phyloP scores from a whole-genome alignment of 2,113 vertebrate species.

The Hypomesus transpacificus region DNA sequence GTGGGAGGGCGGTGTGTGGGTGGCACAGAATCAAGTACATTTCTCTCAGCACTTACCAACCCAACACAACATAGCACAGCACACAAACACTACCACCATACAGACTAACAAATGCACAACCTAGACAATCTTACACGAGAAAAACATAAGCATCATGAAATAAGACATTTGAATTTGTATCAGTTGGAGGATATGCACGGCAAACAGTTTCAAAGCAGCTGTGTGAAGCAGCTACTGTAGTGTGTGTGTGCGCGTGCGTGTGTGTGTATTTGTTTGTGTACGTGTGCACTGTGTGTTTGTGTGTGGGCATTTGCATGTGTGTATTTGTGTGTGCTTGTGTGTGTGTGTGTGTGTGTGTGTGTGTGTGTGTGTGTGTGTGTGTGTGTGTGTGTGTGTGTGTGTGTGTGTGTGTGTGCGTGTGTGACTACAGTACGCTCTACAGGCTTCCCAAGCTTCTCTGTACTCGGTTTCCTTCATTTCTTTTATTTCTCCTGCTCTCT shows the following conservation, averaged over 20 bases:
- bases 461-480: conserved; percentile 38
- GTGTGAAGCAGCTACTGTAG: background rate
- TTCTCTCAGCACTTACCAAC: conserved; percentile 73
- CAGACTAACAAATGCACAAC: conserved; percentile 40
- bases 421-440: conserved; percentile 27
- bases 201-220: background rate
- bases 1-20: conserved; percentile 76
- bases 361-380: conserved; percentile 2
- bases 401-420: rapidly evolving
- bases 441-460: conserved; percentile 46
- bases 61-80: conserved; percentile 61
- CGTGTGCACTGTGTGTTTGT: conserved; percentile 6
- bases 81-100: conserved; percentile 55
- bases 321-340: background rate
- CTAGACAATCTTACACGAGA: conserved; percentile 26
- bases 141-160: conserved; percentile 27
- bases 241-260: conserved; percentile 3
- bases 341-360: background rate
- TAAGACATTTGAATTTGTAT: conserved; percentile 24
- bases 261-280: conserved; percentile 1
- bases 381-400: background rate
- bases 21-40: conserved; percentile 74
- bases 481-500: conserved; percentile 50
- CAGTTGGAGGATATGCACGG: no score
- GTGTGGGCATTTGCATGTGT: background rate